Evolutionary conservation across 2,797 vertebrate genomes (phyloP).

Genomic region (Heterohyrax brucei): DNA sequence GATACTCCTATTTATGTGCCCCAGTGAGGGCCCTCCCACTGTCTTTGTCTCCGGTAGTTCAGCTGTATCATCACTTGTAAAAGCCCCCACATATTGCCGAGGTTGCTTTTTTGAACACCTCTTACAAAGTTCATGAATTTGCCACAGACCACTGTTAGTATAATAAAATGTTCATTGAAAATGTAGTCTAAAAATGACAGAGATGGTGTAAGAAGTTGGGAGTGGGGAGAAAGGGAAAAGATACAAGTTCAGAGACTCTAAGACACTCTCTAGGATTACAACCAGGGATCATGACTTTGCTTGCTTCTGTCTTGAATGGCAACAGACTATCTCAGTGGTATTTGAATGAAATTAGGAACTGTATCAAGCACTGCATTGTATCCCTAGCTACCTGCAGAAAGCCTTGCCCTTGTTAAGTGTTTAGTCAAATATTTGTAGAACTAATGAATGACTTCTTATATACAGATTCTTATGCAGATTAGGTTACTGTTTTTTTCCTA

Average conservation of each 20-base stretch:
- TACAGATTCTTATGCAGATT: not conserved
- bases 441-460: not conserved
- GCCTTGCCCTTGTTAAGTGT: not conserved
- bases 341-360: not conserved
- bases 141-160: slow-evolving; percentile 14
- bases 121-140: slow-evolving; percentile 72
- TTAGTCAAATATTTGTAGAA: not conserved
- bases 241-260: not conserved
- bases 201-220: slow-evolving; percentile 18
- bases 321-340: not conserved
- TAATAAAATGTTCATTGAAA: slow-evolving; percentile 45
- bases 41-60: slow-evolving; percentile 71
- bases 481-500: slow-evolving; percentile 5
- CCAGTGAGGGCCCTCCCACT: slow-evolving; percentile 80
- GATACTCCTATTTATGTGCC: slow-evolving; percentile 86
- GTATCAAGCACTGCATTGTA: not conserved
- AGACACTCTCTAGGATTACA: no score
- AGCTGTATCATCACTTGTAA: slow-evolving; percentile 79
- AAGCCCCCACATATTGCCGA: slow-evolving; percentile 84
- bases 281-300: not conserved
- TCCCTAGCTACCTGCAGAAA: not conserved
- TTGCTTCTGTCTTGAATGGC: not conserved
- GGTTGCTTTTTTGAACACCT: slow-evolving; percentile 69
- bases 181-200: not conserved
- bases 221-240: not conserved